Conservation (phyloP, 1,140 invertebrate genomes). For the Drosophila varians region DNA sequence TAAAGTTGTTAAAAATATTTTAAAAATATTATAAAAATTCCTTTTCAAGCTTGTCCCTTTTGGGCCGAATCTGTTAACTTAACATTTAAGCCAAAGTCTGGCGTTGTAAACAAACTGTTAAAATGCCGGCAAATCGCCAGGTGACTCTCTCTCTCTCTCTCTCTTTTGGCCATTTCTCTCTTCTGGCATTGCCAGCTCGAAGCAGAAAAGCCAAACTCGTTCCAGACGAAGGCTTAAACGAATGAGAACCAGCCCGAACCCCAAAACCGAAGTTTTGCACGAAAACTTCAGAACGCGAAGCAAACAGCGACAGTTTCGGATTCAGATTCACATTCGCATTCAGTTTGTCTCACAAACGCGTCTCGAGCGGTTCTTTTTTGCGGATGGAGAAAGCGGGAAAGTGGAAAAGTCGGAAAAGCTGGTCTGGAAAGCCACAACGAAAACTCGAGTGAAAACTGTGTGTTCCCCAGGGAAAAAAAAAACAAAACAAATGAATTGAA, state of each 20-base stretch:
- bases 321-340: slow-evolving; percentile 54
- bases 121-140: slow-evolving; percentile 45
- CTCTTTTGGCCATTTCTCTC: too few relatives aligned
- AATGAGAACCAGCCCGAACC: slow-evolving; percentile 3
- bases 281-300: slow-evolving; percentile 11
- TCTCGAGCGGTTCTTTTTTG: slow-evolving; percentile 65
- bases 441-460: slow-evolving; percentile 20
- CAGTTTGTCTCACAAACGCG: slow-evolving; percentile 76
- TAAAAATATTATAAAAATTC: too few relatives aligned
- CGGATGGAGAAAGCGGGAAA: slow-evolving; percentile 33
- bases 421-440: slow-evolving; percentile 7
- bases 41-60: not conserved
- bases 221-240: slow-evolving; percentile 26
- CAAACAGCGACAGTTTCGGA: slow-evolving; percentile 36
- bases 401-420: slow-evolving; percentile 24
- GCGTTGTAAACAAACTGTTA: slow-evolving; percentile 76
- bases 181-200: slow-evolving; percentile 44
- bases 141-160: slow-evolving; percentile 14
- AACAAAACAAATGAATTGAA: not conserved
- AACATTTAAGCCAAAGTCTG: slow-evolving; percentile 44
- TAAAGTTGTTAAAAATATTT: too few relatives aligned
- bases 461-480: slow-evolving; percentile 8
- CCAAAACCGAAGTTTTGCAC: not conserved
- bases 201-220: slow-evolving; percentile 44
- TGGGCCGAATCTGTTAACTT: not conserved